These are phyloP conservation scores for Heliocidaris erythrogramma DNA, from an alignment of 35 echinoderm and acorn worm genomes.

Conservation along the genomic window DNA sequence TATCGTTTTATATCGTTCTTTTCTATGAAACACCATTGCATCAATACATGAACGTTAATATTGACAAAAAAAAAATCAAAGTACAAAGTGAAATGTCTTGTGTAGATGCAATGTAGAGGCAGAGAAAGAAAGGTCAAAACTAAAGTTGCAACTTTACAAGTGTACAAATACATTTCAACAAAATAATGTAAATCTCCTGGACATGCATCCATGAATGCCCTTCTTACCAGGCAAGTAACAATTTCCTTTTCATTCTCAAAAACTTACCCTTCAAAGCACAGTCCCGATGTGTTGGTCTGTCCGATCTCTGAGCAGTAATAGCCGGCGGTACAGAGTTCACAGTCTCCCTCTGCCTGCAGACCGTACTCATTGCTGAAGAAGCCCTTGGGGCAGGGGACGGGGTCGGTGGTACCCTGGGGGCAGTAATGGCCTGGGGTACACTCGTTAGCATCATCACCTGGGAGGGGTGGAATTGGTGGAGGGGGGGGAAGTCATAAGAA, in stretches of 20 bases:
- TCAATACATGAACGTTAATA: too few relatives aligned
- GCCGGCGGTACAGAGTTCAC: slow-evolving; percentile 80
- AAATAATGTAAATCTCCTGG: too few relatives aligned
- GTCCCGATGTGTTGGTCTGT: slow-evolving; percentile 83
- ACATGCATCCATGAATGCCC: too few relatives aligned
- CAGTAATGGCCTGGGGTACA: slow-evolving; percentile 89
- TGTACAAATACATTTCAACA: too few relatives aligned
- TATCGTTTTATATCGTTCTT: too few relatives aligned
- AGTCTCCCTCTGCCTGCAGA: slow-evolving; percentile 76
- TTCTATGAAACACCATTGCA: too few relatives aligned
- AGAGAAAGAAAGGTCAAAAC: too few relatives aligned
- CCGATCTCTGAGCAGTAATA: slow-evolving; percentile 83
- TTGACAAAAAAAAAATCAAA: too few relatives aligned
- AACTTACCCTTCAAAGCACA: slow-evolving; percentile 82
- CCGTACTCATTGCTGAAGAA: slow-evolving; percentile 81
- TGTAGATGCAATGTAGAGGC: too few relatives aligned
- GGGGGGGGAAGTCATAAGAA: neutral
- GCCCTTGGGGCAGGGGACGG: slow-evolving; percentile 92
- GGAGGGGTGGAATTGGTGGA: neutral
- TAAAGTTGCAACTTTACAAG: too few relatives aligned
- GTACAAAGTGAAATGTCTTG: too few relatives aligned
- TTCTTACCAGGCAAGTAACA: too few relatives aligned
- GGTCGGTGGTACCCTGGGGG: slow-evolving; percentile 81
- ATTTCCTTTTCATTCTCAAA: neutral
- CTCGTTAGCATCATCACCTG: slow-evolving; percentile 86